These are phyloP conservation scores for Cerastis leucographa DNA, from an alignment of 2,888 invertebrate species.

Conservation along the genomic window DNA sequence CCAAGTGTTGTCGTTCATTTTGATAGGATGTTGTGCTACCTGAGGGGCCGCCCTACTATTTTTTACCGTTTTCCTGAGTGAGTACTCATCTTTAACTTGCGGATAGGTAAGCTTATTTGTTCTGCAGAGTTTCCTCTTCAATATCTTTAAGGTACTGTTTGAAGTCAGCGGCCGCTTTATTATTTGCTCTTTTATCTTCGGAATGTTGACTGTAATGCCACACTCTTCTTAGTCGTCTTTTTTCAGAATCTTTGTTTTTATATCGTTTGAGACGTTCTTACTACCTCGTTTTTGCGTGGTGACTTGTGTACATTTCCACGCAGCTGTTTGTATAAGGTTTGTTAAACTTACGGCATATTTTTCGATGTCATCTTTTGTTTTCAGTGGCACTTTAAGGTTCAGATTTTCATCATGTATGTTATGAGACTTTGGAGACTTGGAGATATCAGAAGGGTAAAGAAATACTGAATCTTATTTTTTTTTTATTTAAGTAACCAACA, in stretches of 20 bases:
- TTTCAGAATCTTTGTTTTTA: neutral
- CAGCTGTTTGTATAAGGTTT: neutral
- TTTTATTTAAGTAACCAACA: too few relatives aligned
- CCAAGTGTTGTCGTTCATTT: neutral
- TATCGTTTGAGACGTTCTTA: neutral
- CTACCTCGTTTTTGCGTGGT: neutral
- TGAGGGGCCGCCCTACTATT: neutral
- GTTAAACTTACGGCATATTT: neutral
- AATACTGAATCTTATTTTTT: too few relatives aligned
- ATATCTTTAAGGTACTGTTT: neutral
- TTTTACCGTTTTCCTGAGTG: neutral
- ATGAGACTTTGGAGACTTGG: too few relatives aligned
- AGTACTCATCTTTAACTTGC: too few relatives aligned
- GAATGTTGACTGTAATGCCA: neutral
- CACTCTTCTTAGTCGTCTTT: neutral
- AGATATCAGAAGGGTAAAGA: too few relatives aligned
- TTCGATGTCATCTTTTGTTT: constrained; percentile 4
- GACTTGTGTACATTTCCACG: neutral
- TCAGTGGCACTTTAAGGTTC: neutral
- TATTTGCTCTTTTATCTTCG: neutral
- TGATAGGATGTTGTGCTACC: constrained; percentile 1
- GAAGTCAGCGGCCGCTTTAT: neutral
- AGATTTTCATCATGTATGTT: too few relatives aligned
- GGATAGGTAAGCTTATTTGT: neutral
- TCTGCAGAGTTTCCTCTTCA: neutral